A percentile compares a stretch with the other conserved stretches of the same genome.
Evolutionary conservation across 2,797 vertebrate species (phyloP).

Genomic region (Salarias fasciatus): DNA sequence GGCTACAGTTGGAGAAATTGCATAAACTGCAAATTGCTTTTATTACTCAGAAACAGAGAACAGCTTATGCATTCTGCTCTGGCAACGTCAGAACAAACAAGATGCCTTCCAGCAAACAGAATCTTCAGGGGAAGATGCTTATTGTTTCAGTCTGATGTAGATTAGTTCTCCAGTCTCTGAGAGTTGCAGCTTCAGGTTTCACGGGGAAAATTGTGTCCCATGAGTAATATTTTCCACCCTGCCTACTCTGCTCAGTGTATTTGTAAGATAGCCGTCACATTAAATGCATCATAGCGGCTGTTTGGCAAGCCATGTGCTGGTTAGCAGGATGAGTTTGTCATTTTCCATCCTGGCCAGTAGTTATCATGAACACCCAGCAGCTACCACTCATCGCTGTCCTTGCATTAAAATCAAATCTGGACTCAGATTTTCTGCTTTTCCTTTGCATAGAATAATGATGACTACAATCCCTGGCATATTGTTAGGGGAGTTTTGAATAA

Average conservation of each 20-base stretch:
- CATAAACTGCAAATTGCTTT: constrained; percentile 36
- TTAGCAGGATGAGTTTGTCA: constrained; percentile 12
- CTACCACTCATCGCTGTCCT: constrained; percentile 34
- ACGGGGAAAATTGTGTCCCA: background rate
- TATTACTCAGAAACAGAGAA: constrained; percentile 28
- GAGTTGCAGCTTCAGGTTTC: background rate
- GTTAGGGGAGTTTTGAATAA: constrained; percentile 60
- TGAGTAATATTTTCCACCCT: background rate
- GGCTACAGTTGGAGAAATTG: constrained; percentile 19
- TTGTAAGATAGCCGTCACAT: too few relatives aligned
- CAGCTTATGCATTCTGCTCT: constrained; percentile 22
- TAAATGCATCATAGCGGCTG: too few relatives aligned
- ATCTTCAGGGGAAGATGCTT: constrained; percentile 12
- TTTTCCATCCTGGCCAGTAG: constrained; percentile 4
- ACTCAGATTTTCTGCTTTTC: constrained; percentile 47
- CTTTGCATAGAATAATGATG: constrained; percentile 68
- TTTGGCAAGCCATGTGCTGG: background rate
- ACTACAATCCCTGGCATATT: constrained; percentile 55
- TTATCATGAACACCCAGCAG: constrained; percentile 30
- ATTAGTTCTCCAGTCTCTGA: constrained; percentile 9
- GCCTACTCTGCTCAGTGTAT: too few relatives aligned
- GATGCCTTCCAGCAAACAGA: constrained; percentile 15
- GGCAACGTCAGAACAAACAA: constrained; percentile 40
- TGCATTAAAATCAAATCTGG: constrained; percentile 34
- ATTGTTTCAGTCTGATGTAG: constrained; percentile 19